Conservation (phyloP, 2,797 vertebrate genomes). For the Salmo trutta region DNA sequence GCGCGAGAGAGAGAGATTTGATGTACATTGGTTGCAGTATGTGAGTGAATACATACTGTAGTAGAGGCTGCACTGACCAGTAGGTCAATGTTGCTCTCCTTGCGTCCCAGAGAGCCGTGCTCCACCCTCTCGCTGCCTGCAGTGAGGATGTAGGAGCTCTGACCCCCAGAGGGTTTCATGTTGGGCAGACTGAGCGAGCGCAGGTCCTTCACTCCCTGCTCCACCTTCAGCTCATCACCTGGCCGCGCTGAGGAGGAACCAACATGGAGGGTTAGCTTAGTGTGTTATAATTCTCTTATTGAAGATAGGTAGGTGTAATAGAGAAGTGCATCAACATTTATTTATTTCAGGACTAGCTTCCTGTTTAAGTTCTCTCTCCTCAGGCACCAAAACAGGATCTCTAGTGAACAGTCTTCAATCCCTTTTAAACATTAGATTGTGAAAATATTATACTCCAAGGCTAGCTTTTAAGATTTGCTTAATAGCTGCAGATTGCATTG, state of each 20-base stretch:
- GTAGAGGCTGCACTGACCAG: slow-evolving; percentile 68
- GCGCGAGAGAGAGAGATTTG: neutral
- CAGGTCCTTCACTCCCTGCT: slow-evolving; percentile 84
- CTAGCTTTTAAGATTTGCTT: neutral
- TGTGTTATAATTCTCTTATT: neutral
- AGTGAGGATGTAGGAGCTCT: slow-evolving; percentile 74
- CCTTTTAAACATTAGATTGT: neutral
- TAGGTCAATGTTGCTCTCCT: slow-evolving; percentile 64
- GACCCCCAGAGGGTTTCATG: slow-evolving; percentile 72
- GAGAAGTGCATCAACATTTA: no score
- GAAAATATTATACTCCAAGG: neutral
- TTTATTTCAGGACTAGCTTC: no score
- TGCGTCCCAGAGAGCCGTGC: slow-evolving; percentile 69
- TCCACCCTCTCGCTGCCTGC: slow-evolving; percentile 64
- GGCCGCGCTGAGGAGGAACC: slow-evolving; percentile 78
- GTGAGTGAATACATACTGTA: neutral
- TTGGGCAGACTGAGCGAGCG: slow-evolving; percentile 85
- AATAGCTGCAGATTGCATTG: no score
- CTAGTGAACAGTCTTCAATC: neutral
- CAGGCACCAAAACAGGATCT: neutral
- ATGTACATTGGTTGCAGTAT: neutral
- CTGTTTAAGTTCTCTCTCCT: neutral
- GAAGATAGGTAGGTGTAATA: neutral
- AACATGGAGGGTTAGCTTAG: neutral
- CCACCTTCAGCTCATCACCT: slow-evolving; percentile 89